Percentiles rank a stretch among this genome's conserved stretches.
These are phyloP conservation scores for Datnioides undecimradiatus DNA, from an alignment of 2,113 vertebrate genomes.

Conservation along the genomic window DNA sequence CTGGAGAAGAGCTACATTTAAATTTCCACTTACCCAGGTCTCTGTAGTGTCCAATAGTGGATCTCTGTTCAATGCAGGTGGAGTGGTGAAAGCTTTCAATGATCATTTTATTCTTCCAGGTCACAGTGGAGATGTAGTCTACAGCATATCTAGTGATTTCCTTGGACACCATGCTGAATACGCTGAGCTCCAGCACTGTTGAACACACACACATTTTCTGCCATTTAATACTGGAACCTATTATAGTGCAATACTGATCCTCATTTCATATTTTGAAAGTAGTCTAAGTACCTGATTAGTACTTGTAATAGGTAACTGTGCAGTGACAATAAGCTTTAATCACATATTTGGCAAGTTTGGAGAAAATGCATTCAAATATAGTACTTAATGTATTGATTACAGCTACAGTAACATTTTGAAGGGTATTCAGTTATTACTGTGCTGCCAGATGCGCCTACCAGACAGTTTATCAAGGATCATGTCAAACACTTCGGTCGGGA, in stretches of 20 bases:
- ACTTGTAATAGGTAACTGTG: no score
- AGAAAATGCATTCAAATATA: not conserved
- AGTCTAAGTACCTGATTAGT: not conserved
- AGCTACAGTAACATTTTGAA: not conserved
- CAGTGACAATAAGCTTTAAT: no score
- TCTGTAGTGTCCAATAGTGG: constrained; percentile 85
- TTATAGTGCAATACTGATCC: not conserved
- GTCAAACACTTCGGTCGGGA: constrained; percentile 91
- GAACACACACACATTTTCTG: constrained; percentile 55
- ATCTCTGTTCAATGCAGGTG: constrained; percentile 55
- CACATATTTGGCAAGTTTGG: no score
- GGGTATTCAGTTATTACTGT: not conserved
- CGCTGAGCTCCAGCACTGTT: constrained; percentile 89
- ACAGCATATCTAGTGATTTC: constrained; percentile 79
- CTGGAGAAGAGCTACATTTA: not conserved
- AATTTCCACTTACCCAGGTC: constrained; percentile 85
- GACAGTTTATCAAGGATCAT: constrained; percentile 82
- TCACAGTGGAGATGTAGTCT: constrained; percentile 85
- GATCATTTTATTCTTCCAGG: constrained; percentile 87
- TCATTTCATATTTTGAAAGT: no score
- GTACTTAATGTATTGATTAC: not conserved
- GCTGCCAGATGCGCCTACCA: constrained; percentile 24
- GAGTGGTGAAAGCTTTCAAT: constrained; percentile 83
- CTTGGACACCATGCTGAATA: constrained; percentile 92
- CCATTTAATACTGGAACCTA: not conserved